Base-by-base conservation (phyloP, 2,113 vertebrate species). In the Parus major region DNA sequence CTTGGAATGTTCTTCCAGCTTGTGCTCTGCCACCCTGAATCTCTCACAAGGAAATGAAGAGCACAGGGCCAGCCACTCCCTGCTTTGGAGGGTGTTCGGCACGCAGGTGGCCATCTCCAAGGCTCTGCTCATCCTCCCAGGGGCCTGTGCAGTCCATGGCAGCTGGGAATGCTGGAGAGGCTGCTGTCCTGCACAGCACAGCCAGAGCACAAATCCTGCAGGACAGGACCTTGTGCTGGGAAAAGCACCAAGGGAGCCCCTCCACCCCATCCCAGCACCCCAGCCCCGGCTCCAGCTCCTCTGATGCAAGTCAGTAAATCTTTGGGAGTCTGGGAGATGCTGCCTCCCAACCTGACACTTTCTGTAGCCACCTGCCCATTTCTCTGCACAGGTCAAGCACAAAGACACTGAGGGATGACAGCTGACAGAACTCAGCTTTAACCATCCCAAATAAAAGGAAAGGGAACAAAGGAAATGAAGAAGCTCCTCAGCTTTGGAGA, bases 1-100 rank as follows among this genome's bases (percentile, higher is more conserved):
- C 97, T 96, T 69, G 27, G 55, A 14, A 22, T 76, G 90, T 87
- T 96, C 81, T 49, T 55, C 31, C 90, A 68, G 94, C 95, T 91
- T 29, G 2, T 3, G 11, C 18, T 15, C 10, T 52, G 17, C 78
- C 57, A 50, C 72, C 81, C 78, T 17, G 57, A 68, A 68, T 93
- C 84, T 72, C 95, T 72, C 56, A 28, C 50, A 71, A 56, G 55
- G 69, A 63, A 44, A 57, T 0, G 83, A 92, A 71, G 86, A 24
- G 71, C 5, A 27, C 85, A 65, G 95, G 88, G 47, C 87, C 96
- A 66, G 88, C 60, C 35, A 4, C 18, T 10, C 49, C 4, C 6
- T 3, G 61, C 81, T 61, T 36, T 19, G 63, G 41, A 22, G 47
- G 72, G 12, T 21, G 33, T 11, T 33, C 33, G 29, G 78, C 52